Percentiles rank a stretch among this genome's conserved stretches.
These are phyloP conservation scores for Leptinotarsa rubiginosa DNA, from an alignment of 2,888 invertebrate genomes.

Conservation along the genomic window DNA sequence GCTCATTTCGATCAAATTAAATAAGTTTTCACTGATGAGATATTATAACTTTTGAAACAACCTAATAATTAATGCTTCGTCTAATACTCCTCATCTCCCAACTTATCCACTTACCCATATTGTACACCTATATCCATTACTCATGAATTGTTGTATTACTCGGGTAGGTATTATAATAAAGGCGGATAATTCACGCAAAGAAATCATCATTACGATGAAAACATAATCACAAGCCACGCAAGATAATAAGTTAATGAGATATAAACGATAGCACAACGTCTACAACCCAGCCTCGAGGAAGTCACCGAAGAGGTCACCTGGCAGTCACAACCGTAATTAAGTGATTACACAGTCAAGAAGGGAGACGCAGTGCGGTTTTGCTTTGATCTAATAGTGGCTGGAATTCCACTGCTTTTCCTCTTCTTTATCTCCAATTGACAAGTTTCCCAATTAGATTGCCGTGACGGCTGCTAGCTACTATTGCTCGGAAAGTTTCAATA, in stretches of 20 bases:
- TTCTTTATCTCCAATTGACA: conserved; percentile 2
- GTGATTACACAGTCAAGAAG: conserved; percentile 12
- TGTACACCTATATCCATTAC: neutral
- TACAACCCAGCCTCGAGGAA: conserved; percentile 5
- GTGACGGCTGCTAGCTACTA: neutral
- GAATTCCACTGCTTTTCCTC: neutral
- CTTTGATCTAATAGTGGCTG: conserved; percentile 15
- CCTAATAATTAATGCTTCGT: too few relatives aligned
- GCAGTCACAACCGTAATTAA: conserved; percentile 9
- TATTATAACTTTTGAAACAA: too few relatives aligned
- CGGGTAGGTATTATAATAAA: neutral
- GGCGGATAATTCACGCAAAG: neutral
- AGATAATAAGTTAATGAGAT: neutral
- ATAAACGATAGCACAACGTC: conserved; percentile 9
- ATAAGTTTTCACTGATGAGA: too few relatives aligned
- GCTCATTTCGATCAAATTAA: too few relatives aligned
- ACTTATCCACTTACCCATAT: too few relatives aligned
- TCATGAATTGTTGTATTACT: neutral
- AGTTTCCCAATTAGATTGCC: conserved; percentile 13
- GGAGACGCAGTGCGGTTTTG: conserved; percentile 10
- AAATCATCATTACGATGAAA: neutral
- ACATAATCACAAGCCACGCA: neutral
- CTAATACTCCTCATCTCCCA: too few relatives aligned
- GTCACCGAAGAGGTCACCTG: conserved; percentile 15
- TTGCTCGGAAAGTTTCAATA: neutral